phyloP scores from a whole-genome alignment of 2,888 invertebrate species.

The Xanthia icteritia region DNA sequence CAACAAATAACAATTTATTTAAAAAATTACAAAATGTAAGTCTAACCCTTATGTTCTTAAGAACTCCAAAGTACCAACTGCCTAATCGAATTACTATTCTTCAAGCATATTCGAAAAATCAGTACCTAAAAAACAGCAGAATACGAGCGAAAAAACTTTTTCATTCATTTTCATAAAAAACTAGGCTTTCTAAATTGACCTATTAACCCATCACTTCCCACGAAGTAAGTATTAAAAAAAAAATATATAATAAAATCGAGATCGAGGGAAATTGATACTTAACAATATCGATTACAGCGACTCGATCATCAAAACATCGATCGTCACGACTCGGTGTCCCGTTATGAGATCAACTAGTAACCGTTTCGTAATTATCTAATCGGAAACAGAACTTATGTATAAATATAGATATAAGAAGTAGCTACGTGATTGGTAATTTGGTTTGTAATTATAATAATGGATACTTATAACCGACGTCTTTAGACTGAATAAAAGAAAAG shows the following conservation, averaged over 20 bases:
- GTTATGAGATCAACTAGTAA: conserved; percentile 49
- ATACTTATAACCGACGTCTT: background rate
- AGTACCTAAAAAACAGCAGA: background rate
- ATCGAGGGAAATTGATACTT: conserved; percentile 57
- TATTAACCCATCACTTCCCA: conserved; percentile 37
- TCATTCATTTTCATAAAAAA: background rate
- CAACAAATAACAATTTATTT: background rate
- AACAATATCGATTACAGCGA: conserved; percentile 60
- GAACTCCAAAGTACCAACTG: background rate
- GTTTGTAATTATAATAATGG: conserved; percentile 22
- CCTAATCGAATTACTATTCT: background rate
- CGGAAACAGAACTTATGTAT: conserved; percentile 30
- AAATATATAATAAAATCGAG: conserved; percentile 29
- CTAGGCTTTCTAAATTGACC: conserved; percentile 15
- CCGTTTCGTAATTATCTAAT: conserved; percentile 48
- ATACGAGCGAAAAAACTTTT: conserved; percentile 1
- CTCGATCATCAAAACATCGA: conserved; percentile 34
- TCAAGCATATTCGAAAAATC: background rate
- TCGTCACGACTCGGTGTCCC: conserved; percentile 59
- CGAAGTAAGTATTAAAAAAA: conserved; percentile 6
- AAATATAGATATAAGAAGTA: conserved; percentile 24
- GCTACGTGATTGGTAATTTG: conserved; percentile 3
- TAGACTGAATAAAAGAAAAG: background rate
- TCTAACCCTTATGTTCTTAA: background rate
- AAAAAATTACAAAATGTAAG: background rate